Percentiles rank a stretch among this genome's conserved stretches.
Conservation (phyloP, 2,888 invertebrate genomes). For the Lasiommata megera region DNA sequence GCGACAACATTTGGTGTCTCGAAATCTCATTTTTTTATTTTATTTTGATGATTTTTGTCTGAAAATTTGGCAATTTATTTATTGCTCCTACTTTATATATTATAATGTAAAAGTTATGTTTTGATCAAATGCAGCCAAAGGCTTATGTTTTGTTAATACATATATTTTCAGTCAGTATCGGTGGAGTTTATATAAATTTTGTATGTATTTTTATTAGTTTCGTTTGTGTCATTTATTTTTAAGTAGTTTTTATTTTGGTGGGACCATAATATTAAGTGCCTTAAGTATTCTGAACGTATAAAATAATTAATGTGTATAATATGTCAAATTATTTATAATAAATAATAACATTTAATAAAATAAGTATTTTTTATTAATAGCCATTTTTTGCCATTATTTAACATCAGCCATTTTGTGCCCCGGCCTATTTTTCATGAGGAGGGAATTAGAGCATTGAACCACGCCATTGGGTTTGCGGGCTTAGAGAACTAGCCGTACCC, state of each 20-base stretch:
- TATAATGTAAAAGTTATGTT: not conserved
- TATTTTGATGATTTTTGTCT: no score
- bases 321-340: constrained; percentile 55
- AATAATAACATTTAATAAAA: constrained; percentile 22
- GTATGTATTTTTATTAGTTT: constrained; percentile 35
- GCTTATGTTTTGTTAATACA: constrained; percentile 13
- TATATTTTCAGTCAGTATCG: constrained; percentile 10
- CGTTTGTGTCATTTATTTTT: constrained; percentile 42
- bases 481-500: no score
- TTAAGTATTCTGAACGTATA: constrained; percentile 49
- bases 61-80: no score
- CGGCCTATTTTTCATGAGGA: no score
- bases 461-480: no score
- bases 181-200: constrained; percentile 26
- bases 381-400: no score
- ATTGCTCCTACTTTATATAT: no score
- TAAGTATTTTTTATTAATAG: no score
- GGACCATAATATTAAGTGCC: constrained; percentile 78
- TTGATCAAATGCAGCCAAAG: not conserved
- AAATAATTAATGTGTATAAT: constrained; percentile 54
- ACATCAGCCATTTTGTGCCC: no score
- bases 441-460: no score
- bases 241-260: constrained; percentile 55
- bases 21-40: no score
- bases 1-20: no score